Evolutionary conservation across 2,113 vertebrate species (phyloP).

Genomic region (Rallus limicola): DNA sequence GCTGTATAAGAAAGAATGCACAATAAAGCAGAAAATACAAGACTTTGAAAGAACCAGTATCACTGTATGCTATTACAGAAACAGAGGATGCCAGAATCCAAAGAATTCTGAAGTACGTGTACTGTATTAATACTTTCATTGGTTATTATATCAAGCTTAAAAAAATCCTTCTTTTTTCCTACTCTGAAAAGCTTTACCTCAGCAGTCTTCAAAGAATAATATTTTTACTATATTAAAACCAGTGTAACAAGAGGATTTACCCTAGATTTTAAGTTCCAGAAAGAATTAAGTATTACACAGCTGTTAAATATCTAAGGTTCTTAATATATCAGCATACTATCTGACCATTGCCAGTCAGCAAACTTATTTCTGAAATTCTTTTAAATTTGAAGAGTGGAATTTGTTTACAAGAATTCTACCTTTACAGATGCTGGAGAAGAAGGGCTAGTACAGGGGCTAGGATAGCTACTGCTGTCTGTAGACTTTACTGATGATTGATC

Average conservation of each 20-base stretch:
- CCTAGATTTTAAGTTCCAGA: background rate
- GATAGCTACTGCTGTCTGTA: constrained; percentile 70
- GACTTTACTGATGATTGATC: constrained; percentile 77
- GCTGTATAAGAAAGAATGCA: background rate
- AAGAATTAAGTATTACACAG: background rate
- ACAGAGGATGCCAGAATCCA: background rate
- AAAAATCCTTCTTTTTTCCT: background rate
- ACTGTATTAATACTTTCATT: background rate
- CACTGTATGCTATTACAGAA: background rate
- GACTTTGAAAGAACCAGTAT: background rate
- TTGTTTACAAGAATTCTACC: constrained; percentile 66
- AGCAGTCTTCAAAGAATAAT: background rate
- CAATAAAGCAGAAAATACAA: background rate
- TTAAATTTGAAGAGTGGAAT: background rate
- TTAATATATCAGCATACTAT: background rate
- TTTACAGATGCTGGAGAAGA: constrained; percentile 77
- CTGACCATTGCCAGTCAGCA: background rate
- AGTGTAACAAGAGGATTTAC: background rate
- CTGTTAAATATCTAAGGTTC: background rate
- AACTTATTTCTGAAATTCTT: background rate
- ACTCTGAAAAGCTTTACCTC: background rate
- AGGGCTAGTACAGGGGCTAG: constrained; percentile 78
- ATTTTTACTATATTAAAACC: background rate
- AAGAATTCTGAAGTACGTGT: background rate
- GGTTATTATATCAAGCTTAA: background rate